Conservation (phyloP, 1,140 invertebrate genomes). For the Teleogryllus occipitalis region DNA sequence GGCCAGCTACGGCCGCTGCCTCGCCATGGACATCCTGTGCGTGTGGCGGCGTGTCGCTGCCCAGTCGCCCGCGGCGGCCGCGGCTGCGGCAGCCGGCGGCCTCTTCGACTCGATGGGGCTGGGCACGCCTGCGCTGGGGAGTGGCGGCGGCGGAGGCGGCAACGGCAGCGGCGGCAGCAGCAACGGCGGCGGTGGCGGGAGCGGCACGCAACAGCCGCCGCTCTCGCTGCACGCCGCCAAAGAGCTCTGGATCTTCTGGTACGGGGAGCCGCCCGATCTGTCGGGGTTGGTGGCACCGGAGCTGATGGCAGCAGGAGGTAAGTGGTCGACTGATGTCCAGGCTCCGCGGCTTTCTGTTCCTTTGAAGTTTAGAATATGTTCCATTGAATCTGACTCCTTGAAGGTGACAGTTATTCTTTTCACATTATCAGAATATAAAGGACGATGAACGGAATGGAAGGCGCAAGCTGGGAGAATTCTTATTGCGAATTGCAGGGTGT, state of each 20-base stretch:
- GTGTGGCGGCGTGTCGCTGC: constrained; percentile 82
- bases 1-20: constrained; percentile 84
- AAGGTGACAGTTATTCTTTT: too few relatives aligned
- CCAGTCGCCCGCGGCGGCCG: constrained; percentile 38
- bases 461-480: background rate
- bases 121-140: constrained; percentile 39
- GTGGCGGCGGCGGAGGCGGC: constrained; percentile 34
- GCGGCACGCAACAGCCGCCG: constrained; percentile 39
- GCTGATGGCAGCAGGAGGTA: constrained; percentile 67
- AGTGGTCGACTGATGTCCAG: constrained; percentile 1
- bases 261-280: constrained; percentile 91
- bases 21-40: constrained; percentile 88
- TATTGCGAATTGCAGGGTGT: background rate
- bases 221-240: constrained; percentile 73
- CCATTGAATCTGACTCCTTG: background rate
- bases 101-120: constrained; percentile 46
- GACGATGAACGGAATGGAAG: too few relatives aligned
- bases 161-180: constrained; percentile 43
- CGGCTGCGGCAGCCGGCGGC: constrained; percentile 44
- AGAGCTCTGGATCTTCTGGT: constrained; percentile 99
- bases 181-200: constrained; percentile 8
- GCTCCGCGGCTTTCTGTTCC: background rate
- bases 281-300: constrained; percentile 70
- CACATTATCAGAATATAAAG: too few relatives aligned
- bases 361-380: background rate